These are phyloP conservation scores for Monochamus saltuarius DNA, from an alignment of 1,140 invertebrate species.

Conservation along the genomic window DNA sequence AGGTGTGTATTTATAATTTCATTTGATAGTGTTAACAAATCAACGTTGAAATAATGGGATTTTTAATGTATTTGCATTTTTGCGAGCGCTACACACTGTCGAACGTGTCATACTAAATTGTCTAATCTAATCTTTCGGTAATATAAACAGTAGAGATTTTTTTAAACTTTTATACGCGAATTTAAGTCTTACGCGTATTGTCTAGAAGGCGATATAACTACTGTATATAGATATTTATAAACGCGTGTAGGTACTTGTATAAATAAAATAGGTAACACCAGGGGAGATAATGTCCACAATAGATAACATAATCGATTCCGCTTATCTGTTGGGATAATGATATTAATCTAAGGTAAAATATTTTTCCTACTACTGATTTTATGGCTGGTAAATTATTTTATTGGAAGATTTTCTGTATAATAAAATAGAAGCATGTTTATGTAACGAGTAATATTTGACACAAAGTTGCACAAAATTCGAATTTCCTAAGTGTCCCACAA, in stretches of 20 bases:
- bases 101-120: too few species aligned
- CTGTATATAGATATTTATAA: constrained; percentile 25
- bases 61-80: too few species aligned
- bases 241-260: constrained; percentile 17
- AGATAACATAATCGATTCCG: constrained; percentile 30
- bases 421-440: too few species aligned
- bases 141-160: constrained; percentile 8
- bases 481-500: too few species aligned
- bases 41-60: background rate
- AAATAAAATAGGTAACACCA: constrained; percentile 22
- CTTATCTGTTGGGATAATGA: constrained; percentile 18
- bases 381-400: constrained; percentile 19
- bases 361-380: constrained; percentile 21
- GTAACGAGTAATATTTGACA: too few species aligned
- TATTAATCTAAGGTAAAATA: constrained; percentile 18
- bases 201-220: constrained; percentile 22
- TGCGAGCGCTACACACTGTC: too few species aligned
- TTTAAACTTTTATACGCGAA: background rate
- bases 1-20: constrained; percentile 7
- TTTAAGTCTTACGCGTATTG: background rate
- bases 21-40: constrained; percentile 14
- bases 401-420: background rate
- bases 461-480: background rate
- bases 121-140: constrained; percentile 3
- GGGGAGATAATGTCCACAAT: constrained; percentile 18